A percentile compares a stretch with the other conserved stretches of the same genome.
phyloP scores from a whole-genome alignment of 2,113 vertebrate species.

The Phylloscopus trochilus region DNA sequence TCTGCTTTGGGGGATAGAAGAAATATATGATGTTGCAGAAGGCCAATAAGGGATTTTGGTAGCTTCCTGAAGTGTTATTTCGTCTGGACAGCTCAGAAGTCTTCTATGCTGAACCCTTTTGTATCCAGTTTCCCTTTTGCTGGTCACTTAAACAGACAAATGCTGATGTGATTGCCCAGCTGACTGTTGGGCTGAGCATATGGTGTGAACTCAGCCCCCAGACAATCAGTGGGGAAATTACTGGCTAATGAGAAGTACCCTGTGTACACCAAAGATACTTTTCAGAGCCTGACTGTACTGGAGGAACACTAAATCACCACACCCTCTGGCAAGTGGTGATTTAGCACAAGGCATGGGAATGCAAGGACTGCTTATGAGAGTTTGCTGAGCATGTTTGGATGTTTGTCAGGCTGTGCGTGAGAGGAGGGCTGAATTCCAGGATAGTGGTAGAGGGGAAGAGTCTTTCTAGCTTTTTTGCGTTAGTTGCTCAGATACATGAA shows the following conservation, averaged over 20 bases:
- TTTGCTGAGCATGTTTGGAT: neutral
- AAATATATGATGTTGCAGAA: neutral
- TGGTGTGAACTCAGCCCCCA: neutral
- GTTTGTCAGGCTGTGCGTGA: neutral
- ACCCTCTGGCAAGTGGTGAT: neutral
- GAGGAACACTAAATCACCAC: no score
- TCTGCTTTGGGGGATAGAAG: neutral
- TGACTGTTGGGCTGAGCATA: neutral
- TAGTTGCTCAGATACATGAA: neutral
- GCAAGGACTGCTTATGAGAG: neutral
- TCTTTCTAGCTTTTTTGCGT: neutral
- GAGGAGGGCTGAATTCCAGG: neutral
- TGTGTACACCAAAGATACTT: neutral
- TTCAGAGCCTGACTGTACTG: neutral
- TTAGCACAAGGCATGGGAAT: neutral
- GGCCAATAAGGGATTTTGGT: neutral
- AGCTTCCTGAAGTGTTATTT: neutral
- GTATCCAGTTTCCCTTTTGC: neutral
- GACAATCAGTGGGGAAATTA: neutral
- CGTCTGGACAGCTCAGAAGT: neutral
- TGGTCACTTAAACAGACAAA: neutral
- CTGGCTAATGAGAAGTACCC: neutral
- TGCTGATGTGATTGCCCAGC: neutral
- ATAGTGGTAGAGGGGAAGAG: neutral
- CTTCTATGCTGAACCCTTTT: accelerated